Evolutionary conservation across 2,113 vertebrate species (phyloP).

Genomic region (Puntigrus tetrazona): DNA sequence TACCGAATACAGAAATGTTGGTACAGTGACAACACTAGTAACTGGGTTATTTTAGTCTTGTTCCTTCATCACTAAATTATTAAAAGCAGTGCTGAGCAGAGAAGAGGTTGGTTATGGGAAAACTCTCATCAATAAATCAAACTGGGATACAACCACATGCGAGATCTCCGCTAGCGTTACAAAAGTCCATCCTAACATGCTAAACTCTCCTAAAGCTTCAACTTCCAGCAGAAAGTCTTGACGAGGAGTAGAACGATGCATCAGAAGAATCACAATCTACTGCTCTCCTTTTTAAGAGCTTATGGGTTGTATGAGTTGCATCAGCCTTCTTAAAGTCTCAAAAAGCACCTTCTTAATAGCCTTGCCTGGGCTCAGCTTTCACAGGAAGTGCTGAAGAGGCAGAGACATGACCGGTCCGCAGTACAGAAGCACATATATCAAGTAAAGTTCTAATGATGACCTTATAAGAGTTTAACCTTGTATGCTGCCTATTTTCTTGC

Average conservation of each 20-base stretch:
- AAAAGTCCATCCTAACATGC: background rate
- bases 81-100: conserved; percentile 10
- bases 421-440: background rate
- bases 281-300: background rate
- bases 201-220: background rate
- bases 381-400: conserved; percentile 6
- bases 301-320: background rate
- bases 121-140: conserved; percentile 47
- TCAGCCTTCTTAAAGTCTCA: background rate
- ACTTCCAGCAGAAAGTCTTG: background rate
- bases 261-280: background rate
- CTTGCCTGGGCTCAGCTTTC: background rate
- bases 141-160: background rate
- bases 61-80: conserved; percentile 43
- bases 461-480: background rate
- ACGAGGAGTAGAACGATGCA: background rate
- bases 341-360: background rate
- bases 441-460: background rate
- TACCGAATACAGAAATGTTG: too few relatives aligned
- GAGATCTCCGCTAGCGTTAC: background rate
- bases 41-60: conserved; percentile 33
- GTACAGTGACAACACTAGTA: too few relatives aligned
- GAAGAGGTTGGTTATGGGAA: conserved; percentile 23
- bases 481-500: background rate
- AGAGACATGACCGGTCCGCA: background rate